Conservation (phyloP, 2,888 invertebrate genomes). For the Tetramorium bicarinatum region DNA sequence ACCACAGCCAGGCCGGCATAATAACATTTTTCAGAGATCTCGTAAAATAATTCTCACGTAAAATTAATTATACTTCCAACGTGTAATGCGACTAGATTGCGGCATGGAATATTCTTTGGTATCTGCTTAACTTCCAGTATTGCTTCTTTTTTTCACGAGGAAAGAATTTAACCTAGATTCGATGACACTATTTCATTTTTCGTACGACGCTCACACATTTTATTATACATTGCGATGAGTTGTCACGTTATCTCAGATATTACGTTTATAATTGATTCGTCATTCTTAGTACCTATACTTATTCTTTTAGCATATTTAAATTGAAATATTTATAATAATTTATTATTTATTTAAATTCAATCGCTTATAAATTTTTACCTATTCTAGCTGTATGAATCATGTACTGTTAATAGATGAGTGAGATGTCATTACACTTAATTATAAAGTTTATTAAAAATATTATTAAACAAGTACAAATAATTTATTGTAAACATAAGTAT, state of each 20-base stretch:
- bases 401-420: neutral
- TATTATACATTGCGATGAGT: neutral
- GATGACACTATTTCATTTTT: slow-evolving; percentile 22
- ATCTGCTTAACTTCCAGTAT: slow-evolving; percentile 17
- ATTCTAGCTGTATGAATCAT: neutral
- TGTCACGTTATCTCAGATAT: neutral
- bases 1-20: neutral
- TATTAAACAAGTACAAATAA: neutral
- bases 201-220: neutral
- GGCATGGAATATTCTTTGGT: slow-evolving; percentile 9
- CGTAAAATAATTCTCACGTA: slow-evolving; percentile 46
- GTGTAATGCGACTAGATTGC: slow-evolving; percentile 49
- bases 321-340: neutral
- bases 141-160: neutral
- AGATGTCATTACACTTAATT: neutral
- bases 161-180: slow-evolving; percentile 11
- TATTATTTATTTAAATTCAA: slow-evolving; percentile 11
- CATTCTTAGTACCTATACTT: neutral
- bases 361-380: neutral
- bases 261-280: neutral
- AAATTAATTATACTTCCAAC: slow-evolving; percentile 48
- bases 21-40: slow-evolving; percentile 55
- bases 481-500: slow-evolving; percentile 5
- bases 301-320: neutral
- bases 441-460: neutral